Conservation (phyloP, 1,140 invertebrate genomes). For the Lordiphosa clarofinis region DNA sequence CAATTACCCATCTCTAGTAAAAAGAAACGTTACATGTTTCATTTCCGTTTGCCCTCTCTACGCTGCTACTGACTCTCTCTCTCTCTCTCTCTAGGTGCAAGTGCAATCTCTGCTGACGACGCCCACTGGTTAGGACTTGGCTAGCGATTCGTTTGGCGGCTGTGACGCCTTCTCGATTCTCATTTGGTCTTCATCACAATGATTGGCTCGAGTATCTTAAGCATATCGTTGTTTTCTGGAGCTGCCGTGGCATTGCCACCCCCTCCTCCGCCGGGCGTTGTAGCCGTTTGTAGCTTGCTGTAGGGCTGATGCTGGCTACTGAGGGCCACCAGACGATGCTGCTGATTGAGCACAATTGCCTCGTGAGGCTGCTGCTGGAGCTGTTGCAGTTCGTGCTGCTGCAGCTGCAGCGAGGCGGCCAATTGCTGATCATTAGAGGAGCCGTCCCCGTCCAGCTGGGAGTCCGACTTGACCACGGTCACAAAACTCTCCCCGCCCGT, state of each 20-base stretch:
- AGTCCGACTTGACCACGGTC: constrained; percentile 47
- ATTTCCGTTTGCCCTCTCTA: no score
- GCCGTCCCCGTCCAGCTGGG: constrained; percentile 49
- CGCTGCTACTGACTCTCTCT: no score
- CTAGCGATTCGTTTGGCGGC: constrained; percentile 28
- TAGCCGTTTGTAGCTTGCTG: constrained; percentile 22
- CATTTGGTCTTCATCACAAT: constrained; percentile 79
- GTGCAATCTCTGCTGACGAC: no score
- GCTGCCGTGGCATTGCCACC: constrained; percentile 29
- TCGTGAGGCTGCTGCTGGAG: constrained; percentile 62
- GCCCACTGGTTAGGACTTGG: no score
- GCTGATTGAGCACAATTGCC: constrained; percentile 57
- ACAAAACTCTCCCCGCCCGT: constrained; percentile 48
- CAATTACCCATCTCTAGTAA: no score
- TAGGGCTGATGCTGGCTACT: constrained; percentile 51
- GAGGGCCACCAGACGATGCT: constrained; percentile 44
- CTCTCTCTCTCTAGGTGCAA: no score
- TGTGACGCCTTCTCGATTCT: constrained; percentile 54
- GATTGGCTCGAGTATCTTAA: constrained; percentile 79
- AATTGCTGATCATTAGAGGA: constrained; percentile 50
- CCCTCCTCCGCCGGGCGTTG: constrained; percentile 17
- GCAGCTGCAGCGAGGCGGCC: constrained; percentile 45
- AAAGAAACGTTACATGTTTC: no score
- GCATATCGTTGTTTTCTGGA: constrained; percentile 74
- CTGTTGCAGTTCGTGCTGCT: constrained; percentile 63